phyloP scores from a whole-genome alignment of 2,888 invertebrate genomes.

The Piscicola geometra region DNA sequence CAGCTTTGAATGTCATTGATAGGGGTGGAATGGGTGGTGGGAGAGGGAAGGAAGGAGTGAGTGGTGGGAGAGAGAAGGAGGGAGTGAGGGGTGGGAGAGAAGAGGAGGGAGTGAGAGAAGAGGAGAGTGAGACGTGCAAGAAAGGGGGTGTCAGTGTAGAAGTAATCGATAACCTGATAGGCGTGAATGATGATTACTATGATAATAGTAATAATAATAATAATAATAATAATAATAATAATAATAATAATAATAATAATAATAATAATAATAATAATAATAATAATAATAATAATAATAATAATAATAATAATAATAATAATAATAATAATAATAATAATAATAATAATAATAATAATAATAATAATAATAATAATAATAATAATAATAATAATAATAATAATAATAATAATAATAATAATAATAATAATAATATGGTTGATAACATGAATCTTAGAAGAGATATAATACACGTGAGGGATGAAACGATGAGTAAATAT shows the following conservation, averaged over 20 bases:
- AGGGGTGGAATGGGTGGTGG: too few species aligned
- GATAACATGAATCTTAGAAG: background rate
- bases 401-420: background rate
- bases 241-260: background rate
- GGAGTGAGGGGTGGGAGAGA: background rate
- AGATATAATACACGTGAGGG: background rate
- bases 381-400: conserved; percentile 1
- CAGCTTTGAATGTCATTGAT: background rate
- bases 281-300: background rate
- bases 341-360: background rate
- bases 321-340: background rate
- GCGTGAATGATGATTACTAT: background rate
- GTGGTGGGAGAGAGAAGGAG: too few species aligned
- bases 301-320: background rate
- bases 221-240: background rate
- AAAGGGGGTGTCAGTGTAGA: background rate
- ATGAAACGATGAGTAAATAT: background rate
- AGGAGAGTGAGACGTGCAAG: conserved; percentile 21
- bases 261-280: background rate
- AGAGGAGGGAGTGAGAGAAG: background rate
- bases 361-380: background rate
- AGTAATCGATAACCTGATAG: background rate
- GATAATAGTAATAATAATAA: background rate
- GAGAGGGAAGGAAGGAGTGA: too few species aligned
- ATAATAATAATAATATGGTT: background rate